Percentiles rank a stretch among this genome's conserved stretches.
Evolutionary conservation across 2,888 invertebrate species (phyloP).

Genomic region (Cheilosia scutellata): DNA sequence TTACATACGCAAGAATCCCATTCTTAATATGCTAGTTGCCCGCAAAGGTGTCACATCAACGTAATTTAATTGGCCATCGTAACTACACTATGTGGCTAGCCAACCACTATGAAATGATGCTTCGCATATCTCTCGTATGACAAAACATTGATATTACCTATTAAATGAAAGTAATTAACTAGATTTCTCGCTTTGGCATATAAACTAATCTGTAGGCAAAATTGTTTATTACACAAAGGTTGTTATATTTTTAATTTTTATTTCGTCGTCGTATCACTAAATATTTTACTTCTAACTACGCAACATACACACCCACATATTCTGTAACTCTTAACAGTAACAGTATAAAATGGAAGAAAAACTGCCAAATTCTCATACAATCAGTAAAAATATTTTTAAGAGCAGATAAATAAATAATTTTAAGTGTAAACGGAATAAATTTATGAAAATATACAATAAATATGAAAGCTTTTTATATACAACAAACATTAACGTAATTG

Average conservation of each 20-base stretch:
- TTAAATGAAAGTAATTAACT: conserved; percentile 49
- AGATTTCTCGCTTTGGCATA: conserved; percentile 68
- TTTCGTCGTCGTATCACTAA: conserved; percentile 13
- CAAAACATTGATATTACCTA: conserved; percentile 58
- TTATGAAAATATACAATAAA: conserved; percentile 72
- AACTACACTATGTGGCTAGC: conserved; percentile 1
- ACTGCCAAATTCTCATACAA: conserved; percentile 75
- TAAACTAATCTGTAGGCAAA: conserved; percentile 55
- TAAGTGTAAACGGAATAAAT: conserved; percentile 68
- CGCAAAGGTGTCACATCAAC: conserved; percentile 98
- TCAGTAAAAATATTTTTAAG: conserved; percentile 68
- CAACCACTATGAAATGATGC: conserved; percentile 45
- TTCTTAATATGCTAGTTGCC: conserved; percentile 97
- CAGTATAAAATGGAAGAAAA: conserved; percentile 17
- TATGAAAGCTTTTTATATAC: conserved; percentile 73
- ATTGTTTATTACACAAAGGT: conserved; percentile 62
- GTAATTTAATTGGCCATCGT: conserved; percentile 84
- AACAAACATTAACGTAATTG: conserved; percentile 70
- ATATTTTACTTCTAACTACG: conserved; percentile 22
- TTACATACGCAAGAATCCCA: conserved; percentile 98
- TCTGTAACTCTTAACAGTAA: conserved; percentile 22
- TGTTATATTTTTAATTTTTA: conserved; percentile 49
- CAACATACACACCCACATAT: conserved; percentile 6
- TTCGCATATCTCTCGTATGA: conserved; percentile 59
- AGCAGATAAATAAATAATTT: conserved; percentile 51